Evolutionary conservation across 2,113 vertebrate genomes (phyloP), one percentile per base, ranked within the genome.

Genomic region (Uria aalge): DNA sequence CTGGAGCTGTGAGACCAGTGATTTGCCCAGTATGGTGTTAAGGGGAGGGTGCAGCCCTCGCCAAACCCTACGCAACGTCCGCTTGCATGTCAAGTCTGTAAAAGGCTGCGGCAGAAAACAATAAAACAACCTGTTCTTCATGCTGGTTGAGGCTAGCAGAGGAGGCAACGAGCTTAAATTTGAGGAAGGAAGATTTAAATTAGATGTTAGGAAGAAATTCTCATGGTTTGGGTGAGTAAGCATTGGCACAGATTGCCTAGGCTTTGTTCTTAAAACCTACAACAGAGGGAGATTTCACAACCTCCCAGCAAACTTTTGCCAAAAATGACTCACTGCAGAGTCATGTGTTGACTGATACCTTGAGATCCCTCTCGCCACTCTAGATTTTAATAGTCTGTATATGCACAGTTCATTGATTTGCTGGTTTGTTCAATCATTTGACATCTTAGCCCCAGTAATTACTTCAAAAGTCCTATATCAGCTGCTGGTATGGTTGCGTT

Each of bases 371-470:
- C 71, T 87, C 66, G 38, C 48, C 13, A 10, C 80, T 88, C 74
- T 40, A 3, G 3, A 10, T 88, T 95, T 96, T 79, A 95, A 79
- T 89, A 82, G 43, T 72, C 91, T 90, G 16, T 73, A 21, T 79
- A 53, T 26, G 29, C 62, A 90, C 57, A 79, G 69, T 62, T 85
- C 66, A 93, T 82, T 79, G 87, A 94, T 95, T 88, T 76, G 50
- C 81, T 85, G 81, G 30, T 95, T 96, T 93, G 84, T 79, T 94
- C 81, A 93, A 93, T 85, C 50, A 69, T 93, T 92, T 96, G 66
- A 95, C 62, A 85, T 62, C 77, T 94, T 79, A 90, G 53, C 55
- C 57, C 30, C 59, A 85, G 80, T 91, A 96, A 95, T 96, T 95
- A 79, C 78, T 82, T 57, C 56, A 60, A 52, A 91, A 64, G 55